Evolutionary conservation across 2,113 vertebrate species (phyloP).

Genomic region (Cygnus buccinator): DNA sequence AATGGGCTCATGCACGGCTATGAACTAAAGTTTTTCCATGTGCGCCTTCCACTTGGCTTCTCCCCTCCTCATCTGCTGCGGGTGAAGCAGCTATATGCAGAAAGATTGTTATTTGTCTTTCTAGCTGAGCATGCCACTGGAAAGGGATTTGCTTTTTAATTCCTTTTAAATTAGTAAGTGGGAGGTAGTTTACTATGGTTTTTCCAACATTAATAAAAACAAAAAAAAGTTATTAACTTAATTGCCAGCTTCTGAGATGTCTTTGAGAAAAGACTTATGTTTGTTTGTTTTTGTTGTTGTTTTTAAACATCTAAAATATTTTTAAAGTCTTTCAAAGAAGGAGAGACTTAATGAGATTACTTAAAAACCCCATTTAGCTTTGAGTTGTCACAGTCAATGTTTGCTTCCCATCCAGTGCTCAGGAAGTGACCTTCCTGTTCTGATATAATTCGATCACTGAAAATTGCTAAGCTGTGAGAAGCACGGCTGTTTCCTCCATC

Average conservation of each 20-base stretch:
- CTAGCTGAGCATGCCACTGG: background rate
- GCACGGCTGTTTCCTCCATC: background rate
- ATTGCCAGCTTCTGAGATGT: background rate
- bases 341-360: background rate
- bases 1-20: background rate
- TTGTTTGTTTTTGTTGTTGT: background rate
- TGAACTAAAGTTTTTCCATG: background rate
- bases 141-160: background rate
- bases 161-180: background rate
- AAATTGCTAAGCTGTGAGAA: background rate
- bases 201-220: background rate
- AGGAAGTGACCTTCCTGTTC: background rate
- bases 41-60: background rate
- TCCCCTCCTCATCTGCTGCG: background rate
- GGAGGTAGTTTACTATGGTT: background rate
- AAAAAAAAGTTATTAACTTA: background rate
- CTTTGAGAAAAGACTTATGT: background rate
- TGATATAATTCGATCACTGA: conserved; percentile 3
- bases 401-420: background rate
- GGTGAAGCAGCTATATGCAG: background rate
- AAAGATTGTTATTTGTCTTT: background rate
- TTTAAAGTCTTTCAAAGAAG: background rate
- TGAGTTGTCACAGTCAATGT: background rate
- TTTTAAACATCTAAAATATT: background rate
- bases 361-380: background rate